Evolutionary conservation across 2,113 vertebrate species (phyloP).

Genomic region (Craseonycteris thonglongyai): DNA sequence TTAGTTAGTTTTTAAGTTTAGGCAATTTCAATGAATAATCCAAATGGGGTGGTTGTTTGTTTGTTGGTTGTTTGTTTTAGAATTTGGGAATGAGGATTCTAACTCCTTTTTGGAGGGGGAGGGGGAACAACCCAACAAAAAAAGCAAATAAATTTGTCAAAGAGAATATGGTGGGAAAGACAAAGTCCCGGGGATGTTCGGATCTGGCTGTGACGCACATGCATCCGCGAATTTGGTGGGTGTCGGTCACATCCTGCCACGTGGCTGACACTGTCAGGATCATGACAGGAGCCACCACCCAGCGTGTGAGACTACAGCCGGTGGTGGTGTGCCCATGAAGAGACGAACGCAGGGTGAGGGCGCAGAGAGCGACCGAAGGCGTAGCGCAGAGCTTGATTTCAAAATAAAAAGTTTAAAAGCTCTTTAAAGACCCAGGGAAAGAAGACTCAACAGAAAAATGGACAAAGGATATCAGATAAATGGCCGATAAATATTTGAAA

Average conservation of each 20-base stretch:
- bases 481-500: not conserved
- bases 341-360: not conserved
- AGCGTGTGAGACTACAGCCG: not conserved
- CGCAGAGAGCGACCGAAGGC: fast-evolving
- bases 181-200: not conserved
- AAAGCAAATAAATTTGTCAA: not conserved
- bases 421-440: too few species aligned
- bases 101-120: not conserved
- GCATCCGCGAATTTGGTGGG: too few species aligned
- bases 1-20: not conserved
- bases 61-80: not conserved
- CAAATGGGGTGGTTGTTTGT: not conserved
- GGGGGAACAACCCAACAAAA: not conserved
- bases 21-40: not conserved
- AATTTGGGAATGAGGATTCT: not conserved
- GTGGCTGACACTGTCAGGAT: not conserved
- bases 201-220: too few species aligned
- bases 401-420: not conserved
- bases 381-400: not conserved
- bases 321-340: not conserved
- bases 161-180: not conserved
- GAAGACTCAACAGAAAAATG: not conserved
- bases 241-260: not conserved
- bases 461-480: not conserved
- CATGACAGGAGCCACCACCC: not conserved